Base-by-base conservation (phyloP, 2,113 vertebrate species). In the Embiotoca jacksoni region DNA sequence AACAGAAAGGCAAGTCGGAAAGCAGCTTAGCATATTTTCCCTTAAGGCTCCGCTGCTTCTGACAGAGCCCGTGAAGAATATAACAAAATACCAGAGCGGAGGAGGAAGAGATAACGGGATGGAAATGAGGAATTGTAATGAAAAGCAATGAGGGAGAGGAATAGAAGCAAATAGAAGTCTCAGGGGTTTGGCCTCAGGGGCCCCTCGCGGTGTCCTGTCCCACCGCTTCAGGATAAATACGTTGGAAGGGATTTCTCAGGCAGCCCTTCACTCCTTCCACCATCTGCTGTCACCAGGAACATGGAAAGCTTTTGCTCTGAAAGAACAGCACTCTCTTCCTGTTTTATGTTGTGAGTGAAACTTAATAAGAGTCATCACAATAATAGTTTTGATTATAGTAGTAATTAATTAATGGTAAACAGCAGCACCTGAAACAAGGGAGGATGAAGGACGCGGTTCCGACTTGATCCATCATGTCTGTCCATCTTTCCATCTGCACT, bases 1-100 rank as follows among this genome's bases (percentile, higher is more conserved):
- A 60, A 61, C 11, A 47, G 63, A 75, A 49, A 64, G 49, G 31
- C 69, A 46, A 65, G 68, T 81, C 70, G 68, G 65, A 84, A 82
- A 88, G 85, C 32, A 84, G 83, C 74, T 84, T 88, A 76, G 76
- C 81, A 79, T 76, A 86, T 84, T 85, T 72, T 71, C 67, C 60
- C 79, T 73, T 2, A 10, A 69, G 74, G 71, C 81, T 72, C 64
- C 15, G 49, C 81, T 69, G 49, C 64, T 75, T 47, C 58, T 55
- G 56, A 77, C 64, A 64, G 74, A 52, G 82, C 68, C 60, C 62
- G 54, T 2, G 23, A n/a, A 64, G 41, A 77, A 47, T 82, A 13
- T 23, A 58, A 70, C 67, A 79, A 61, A 78, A 82, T 87, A 56
- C 55, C 16, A 23, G 47, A 64, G 61, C 14, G 36, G 67, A 82